Conservation (phyloP, 2,888 invertebrate genomes). For the Julus scanicus region DNA sequence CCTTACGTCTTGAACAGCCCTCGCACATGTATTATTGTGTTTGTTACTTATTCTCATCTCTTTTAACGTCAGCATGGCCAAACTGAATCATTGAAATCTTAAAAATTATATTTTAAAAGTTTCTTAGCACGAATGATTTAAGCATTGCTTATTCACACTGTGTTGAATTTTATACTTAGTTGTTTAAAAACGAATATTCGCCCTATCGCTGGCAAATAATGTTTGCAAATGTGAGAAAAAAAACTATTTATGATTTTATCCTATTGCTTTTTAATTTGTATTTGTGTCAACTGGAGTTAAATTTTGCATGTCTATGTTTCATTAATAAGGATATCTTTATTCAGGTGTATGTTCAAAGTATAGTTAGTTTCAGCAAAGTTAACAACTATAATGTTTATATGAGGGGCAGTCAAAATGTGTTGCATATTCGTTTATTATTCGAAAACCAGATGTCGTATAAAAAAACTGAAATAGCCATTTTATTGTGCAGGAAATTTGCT, state of each 20-base stretch:
- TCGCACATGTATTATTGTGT: slow-evolving; percentile 1
- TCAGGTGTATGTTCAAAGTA: no score
- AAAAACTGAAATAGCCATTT: neutral
- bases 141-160: no score
- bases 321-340: neutral
- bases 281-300: neutral
- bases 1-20: no score
- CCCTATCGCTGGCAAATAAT: neutral
- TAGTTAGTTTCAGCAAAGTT: neutral
- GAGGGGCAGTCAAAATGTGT: neutral
- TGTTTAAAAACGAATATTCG: neutral
- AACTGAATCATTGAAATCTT: neutral
- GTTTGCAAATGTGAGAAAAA: neutral
- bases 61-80: neutral
- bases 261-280: neutral
- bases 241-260: neutral
- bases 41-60: neutral
- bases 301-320: neutral
- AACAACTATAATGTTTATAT: neutral
- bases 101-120: neutral
- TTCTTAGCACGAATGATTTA: neutral
- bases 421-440: neutral
- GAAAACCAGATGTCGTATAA: no score
- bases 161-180: neutral
- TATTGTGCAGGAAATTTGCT: neutral